Evolutionary conservation across 2,888 invertebrate genomes (phyloP), one percentile per base, ranked within the genome.

Genomic region (Phortica okadai): DNA sequence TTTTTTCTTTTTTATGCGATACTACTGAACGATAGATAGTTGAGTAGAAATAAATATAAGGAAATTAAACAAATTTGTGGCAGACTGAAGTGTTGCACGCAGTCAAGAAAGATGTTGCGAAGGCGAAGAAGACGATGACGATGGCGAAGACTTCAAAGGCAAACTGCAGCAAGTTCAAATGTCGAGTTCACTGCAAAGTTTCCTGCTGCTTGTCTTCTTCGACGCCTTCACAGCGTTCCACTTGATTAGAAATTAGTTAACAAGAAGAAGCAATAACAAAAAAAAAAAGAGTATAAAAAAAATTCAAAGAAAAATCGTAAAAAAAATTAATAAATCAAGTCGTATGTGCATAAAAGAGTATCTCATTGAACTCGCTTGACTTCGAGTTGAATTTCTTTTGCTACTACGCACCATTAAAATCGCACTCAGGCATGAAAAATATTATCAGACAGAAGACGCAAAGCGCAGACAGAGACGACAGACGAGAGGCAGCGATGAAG

Each of bases 221-320:
- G 50, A 50, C 14, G 50, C 10, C 50, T 50, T 3, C 33, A 14
- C 50, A 50, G 6, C 50, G 25, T 21, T 62, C 62, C 25, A 62
- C 25, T 62, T 62, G 62, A 62, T 62, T 62, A 62, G 62, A 62
- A 62, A 62, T 62, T 62, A 62, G 25, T 62, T 11, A 62, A 25
- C 14, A 50, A 50, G 50, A 50, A 62, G 25, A 25, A 62, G 6
- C 50, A 50, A 50, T 50, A 14, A 50, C 33, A 2, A 50, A 50
- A 50, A 50, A 11, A 50, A 50, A 14, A 50, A 50, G 6, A 8
- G 50, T 14, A 6, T 6, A 50, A 50, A 6, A 50, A 11, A 50
- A 50, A 33, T 33, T 33, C 33, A 33, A 33, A 33, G 33, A n/a
- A 54, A 54, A 54, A 54, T 54, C 54, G 10, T 54, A 14, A 14